Evolutionary conservation across 2,797 vertebrate genomes (phyloP).

Genomic region (Melanotaenia pygmaea): DNA sequence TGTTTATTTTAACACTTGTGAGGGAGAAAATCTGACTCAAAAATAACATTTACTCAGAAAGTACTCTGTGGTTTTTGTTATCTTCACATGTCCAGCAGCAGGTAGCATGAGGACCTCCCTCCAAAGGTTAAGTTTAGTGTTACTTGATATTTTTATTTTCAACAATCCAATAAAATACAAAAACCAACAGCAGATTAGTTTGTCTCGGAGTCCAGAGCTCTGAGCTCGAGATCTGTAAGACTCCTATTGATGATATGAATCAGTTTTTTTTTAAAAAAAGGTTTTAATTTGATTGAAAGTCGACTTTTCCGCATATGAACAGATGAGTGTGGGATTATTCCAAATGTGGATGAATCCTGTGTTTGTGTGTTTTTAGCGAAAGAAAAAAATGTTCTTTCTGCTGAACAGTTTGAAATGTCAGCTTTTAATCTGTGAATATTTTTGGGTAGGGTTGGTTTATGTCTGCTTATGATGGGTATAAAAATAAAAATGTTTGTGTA

Average conservation of each 20-base stretch:
- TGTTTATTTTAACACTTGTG: conserved; percentile 2
- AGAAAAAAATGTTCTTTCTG: too few species aligned
- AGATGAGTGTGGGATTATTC: too few species aligned
- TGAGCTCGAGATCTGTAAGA: background rate
- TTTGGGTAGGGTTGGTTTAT: too few species aligned
- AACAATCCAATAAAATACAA: conserved; percentile 8
- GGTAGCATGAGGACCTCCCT: conserved; percentile 3
- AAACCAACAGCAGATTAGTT: background rate
- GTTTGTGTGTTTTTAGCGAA: too few species aligned
- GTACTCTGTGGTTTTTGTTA: background rate
- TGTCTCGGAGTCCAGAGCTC: background rate
- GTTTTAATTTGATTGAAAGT: too few species aligned
- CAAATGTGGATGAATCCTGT: too few species aligned
- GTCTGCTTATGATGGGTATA: too few species aligned
- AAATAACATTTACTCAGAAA: conserved; percentile 4
- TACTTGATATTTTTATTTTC: background rate
- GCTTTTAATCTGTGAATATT: too few species aligned
- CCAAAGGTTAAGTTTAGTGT: background rate
- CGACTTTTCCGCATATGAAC: too few species aligned
- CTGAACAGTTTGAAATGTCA: too few species aligned
- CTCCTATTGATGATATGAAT: background rate
- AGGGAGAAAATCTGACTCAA: conserved; percentile 1
- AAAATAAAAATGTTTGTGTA: too few species aligned
- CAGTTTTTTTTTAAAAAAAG: too few species aligned
- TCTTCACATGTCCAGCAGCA: conserved; percentile 2